phyloP scores from a whole-genome alignment of 1,140 invertebrate genomes.

The Linepithema humile region DNA sequence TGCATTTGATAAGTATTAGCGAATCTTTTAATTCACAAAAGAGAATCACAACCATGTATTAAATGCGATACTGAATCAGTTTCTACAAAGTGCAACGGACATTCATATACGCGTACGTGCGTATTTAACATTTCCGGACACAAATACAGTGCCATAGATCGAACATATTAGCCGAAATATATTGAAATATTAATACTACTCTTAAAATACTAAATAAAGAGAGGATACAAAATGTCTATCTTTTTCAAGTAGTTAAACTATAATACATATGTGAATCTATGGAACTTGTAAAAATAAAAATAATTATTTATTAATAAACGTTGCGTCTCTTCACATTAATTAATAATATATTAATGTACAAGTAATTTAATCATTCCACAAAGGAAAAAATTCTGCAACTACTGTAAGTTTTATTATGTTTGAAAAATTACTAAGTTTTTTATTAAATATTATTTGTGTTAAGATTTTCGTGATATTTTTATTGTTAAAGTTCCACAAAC shows the following conservation, averaged over 20 bases:
- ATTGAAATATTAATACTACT: background rate
- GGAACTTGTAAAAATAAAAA: slow-evolving; percentile 4
- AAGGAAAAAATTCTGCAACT: too few species aligned
- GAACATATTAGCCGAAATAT: too few species aligned
- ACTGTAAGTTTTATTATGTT: too few species aligned
- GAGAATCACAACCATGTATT: too few species aligned
- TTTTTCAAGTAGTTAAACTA: background rate
- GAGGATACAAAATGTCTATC: background rate
- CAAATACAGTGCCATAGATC: slow-evolving; percentile 2
- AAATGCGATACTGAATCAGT: background rate
- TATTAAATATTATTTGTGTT: too few species aligned
- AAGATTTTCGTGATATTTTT: too few species aligned
- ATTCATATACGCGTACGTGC: background rate
- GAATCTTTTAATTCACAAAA: background rate
- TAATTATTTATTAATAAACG: slow-evolving; percentile 1
- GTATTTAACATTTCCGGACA: background rate
- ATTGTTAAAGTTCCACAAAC: too few species aligned
- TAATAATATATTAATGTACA: too few species aligned
- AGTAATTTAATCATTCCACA: too few species aligned
- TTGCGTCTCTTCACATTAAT: background rate
- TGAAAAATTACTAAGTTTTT: too few species aligned
- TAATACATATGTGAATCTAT: background rate
- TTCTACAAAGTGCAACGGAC: background rate
- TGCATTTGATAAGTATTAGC: slow-evolving; percentile 17
- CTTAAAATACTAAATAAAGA: background rate